These are phyloP conservation scores for Ancistrus triradiatus DNA, from an alignment of 2,113 vertebrate genomes.

Conservation along the genomic window DNA sequence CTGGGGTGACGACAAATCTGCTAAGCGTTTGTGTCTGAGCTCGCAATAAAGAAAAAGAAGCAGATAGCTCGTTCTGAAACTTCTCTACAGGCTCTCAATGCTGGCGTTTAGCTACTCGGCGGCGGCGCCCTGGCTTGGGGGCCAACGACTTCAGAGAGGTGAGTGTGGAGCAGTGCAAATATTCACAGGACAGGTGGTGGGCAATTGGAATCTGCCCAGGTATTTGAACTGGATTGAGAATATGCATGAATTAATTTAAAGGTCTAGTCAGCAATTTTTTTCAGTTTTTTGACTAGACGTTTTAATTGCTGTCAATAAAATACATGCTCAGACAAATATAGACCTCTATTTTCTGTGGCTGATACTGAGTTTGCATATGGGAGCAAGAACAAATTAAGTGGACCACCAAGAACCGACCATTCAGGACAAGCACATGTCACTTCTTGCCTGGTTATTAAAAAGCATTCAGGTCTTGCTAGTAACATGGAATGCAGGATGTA, in stretches of 20 bases:
- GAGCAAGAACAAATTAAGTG: background rate
- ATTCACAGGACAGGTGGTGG: slow-evolving; percentile 52
- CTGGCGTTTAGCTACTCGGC: slow-evolving; percentile 28
- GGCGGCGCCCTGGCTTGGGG: slow-evolving; percentile 34
- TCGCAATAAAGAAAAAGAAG: slow-evolving; percentile 6
- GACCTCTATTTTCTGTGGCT: too few relatives aligned
- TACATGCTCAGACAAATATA: too few relatives aligned
- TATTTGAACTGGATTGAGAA: too few relatives aligned
- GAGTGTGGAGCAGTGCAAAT: slow-evolving; percentile 58
- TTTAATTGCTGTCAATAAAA: too few relatives aligned
- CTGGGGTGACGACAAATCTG: background rate
- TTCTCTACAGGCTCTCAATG: slow-evolving; percentile 24
- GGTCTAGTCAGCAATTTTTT: too few relatives aligned
- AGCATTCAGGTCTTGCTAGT: too few relatives aligned
- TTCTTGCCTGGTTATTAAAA: too few relatives aligned
- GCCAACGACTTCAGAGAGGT: slow-evolving; percentile 38
- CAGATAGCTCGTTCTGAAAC: slow-evolving; percentile 33
- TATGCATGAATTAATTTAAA: background rate
- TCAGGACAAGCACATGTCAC: too few relatives aligned
- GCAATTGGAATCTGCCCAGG: slow-evolving; percentile 21
- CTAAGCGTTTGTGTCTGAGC: too few relatives aligned
- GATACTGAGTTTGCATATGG: too few relatives aligned
- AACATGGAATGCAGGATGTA: too few relatives aligned
- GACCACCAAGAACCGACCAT: background rate
- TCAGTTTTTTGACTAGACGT: too few relatives aligned